phyloP scores from a whole-genome alignment of 1,140 invertebrate species.

The Drosophila repletoides region DNA sequence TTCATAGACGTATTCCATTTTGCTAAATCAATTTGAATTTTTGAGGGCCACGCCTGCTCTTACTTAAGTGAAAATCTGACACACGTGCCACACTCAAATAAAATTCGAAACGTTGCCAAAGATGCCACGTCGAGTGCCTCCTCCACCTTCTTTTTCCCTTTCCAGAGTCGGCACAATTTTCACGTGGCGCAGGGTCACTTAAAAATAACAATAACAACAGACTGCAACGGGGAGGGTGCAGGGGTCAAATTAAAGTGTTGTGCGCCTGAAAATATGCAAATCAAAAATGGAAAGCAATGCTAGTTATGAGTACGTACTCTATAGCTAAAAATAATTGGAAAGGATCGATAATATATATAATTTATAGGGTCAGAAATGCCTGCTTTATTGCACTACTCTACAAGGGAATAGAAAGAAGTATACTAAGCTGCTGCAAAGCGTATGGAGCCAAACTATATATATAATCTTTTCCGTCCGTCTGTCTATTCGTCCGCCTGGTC shows the following conservation, averaged over 20 bases:
- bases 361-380: too few relatives aligned
- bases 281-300: too few relatives aligned
- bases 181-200: slow-evolving; percentile 16
- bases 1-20: not conserved
- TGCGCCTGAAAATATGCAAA: slow-evolving; percentile 34
- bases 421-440: too few relatives aligned
- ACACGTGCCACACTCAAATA: slow-evolving; percentile 52
- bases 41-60: slow-evolving; percentile 11
- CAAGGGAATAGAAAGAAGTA: too few relatives aligned
- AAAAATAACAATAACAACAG: slow-evolving; percentile 27
- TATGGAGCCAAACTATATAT: too few relatives aligned
- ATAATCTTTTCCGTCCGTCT: not conserved
- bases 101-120: slow-evolving; percentile 33
- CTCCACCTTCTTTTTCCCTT: not conserved
- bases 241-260: not conserved
- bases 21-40: not conserved
- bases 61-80: slow-evolving; percentile 34
- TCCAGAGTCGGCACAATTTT: not conserved
- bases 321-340: too few relatives aligned
- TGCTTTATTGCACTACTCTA: too few relatives aligned
- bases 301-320: too few relatives aligned
- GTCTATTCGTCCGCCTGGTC: not conserved
- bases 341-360: too few relatives aligned
- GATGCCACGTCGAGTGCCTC: slow-evolving; percentile 3
- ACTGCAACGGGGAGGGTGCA: not conserved